Base-by-base conservation (phyloP, 2,888 invertebrate species). In the Hemistola chrysoprasaria region DNA sequence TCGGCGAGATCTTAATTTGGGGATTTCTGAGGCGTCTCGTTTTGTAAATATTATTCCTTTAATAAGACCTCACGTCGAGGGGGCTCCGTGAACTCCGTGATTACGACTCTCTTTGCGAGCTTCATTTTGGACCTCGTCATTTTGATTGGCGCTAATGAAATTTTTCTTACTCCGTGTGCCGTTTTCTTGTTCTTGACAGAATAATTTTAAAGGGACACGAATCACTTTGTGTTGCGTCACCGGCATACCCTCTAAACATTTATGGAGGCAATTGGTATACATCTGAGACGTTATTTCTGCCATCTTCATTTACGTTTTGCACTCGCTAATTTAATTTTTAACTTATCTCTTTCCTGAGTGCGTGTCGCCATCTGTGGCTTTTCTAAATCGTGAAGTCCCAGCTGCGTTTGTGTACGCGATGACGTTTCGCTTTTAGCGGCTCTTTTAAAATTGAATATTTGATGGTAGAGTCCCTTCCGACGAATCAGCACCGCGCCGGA, bases 1-100 rank as follows among this genome's bases (percentile, higher is more conserved):
- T 86, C 83, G 77, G 85, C 83, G 75, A 88, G 84, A 88, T 88
- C 88, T 88, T 88, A 88, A 88, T 88, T 88, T 88, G 88, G 85
- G 87, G 87, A 88, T 88, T 87, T 88, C 88, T 84, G 84, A 86
- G 87, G 88, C 88, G 87, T 88, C 86, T 87, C 87, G 87, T 87
- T 88, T 87, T 87, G 87, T 88, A 88, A 88, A 88, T 89, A 89
- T 89, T 89, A 89, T 88, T 88, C 86, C 87, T 86, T 87, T 87
- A 88, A 87, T 88, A 88, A 88, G 87, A 88, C 87, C 87, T 88
- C 88, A 86, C 74, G 88, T 83, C 62, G 84, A 85, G 86, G 85
- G 82, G 87, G 82, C 75, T 78, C 78, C 79, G 76, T 80, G 79
- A 81, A 84, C 82, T 86, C 86, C 79, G 87, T 87, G 86, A 87